These are phyloP conservation scores for Phyllostomus hastatus DNA, from an alignment of 2,113 vertebrate species.

Conservation along the genomic window DNA sequence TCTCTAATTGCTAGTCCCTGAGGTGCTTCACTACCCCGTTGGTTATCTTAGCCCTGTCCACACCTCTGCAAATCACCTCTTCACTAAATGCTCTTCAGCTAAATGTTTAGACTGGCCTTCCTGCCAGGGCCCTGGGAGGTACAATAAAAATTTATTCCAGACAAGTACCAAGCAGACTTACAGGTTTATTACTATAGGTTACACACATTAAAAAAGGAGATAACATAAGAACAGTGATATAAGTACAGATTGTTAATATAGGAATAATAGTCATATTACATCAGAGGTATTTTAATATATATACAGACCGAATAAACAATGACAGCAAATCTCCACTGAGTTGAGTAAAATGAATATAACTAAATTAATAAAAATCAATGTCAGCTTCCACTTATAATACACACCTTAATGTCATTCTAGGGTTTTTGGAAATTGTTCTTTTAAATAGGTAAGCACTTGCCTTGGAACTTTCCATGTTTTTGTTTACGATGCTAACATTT, in stretches of 20 bases:
- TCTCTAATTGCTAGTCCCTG: background rate
- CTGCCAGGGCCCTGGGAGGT: background rate
- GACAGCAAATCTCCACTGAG: background rate
- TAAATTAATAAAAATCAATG: constrained; percentile 22
- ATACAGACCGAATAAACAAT: constrained; percentile 30
- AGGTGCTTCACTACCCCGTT: background rate
- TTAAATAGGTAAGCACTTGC: constrained; percentile 33
- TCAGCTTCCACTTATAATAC: background rate
- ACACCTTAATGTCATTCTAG: background rate
- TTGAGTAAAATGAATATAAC: background rate
- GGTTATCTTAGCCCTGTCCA: background rate
- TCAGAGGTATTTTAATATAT: constrained; percentile 29
- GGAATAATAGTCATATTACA: constrained; percentile 33
- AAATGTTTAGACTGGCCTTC: background rate
- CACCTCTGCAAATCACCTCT: background rate
- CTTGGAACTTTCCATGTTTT: background rate
- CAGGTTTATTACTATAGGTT: constrained; percentile 67
- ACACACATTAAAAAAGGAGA: constrained; percentile 33
- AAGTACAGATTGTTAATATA: constrained; percentile 31
- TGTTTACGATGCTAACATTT: background rate
- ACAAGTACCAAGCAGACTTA: background rate
- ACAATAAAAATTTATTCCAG: background rate
- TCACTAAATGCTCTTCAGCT: background rate
- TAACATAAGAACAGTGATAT: constrained; percentile 47
- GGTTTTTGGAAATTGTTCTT: constrained; percentile 41